phyloP scores from a whole-genome alignment of 1,140 invertebrate genomes.

The Listronotus bonariensis region DNA sequence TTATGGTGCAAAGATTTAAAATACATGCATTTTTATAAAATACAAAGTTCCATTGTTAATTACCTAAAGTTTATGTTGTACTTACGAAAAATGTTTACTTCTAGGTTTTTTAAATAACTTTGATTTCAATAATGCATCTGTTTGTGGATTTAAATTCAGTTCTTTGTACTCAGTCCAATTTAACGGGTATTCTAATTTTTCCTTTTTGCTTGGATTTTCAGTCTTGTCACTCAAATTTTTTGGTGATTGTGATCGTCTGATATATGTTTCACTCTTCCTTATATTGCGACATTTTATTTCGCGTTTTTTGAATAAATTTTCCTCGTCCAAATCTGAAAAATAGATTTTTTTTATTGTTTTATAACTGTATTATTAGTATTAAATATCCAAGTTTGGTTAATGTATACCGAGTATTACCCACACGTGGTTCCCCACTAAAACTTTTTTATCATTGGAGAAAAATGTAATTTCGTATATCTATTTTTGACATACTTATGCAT shows the following conservation, averaged over 20 bases:
- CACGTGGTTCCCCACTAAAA: too few relatives aligned
- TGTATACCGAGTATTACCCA: too few relatives aligned
- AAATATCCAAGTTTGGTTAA: too few relatives aligned
- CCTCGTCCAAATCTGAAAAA: slow-evolving; percentile 14
- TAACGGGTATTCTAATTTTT: slow-evolving; percentile 41
- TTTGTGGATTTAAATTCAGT: slow-evolving; percentile 28
- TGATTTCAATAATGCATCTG: slow-evolving; percentile 28
- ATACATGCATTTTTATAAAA: too few relatives aligned
- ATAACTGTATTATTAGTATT: too few relatives aligned
- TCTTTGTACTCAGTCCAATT: slow-evolving; percentile 48
- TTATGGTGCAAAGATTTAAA: too few relatives aligned
- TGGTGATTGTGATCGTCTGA: slow-evolving; percentile 18
- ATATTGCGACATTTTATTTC: slow-evolving; percentile 45
- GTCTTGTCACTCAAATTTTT: slow-evolving; percentile 21
- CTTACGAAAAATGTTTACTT: slow-evolving; percentile 25
- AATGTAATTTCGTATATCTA: too few relatives aligned
- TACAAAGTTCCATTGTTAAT: too few relatives aligned
- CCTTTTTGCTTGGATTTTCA: slow-evolving; percentile 17
- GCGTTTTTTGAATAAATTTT: slow-evolving; percentile 37
- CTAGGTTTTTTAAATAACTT: slow-evolving; percentile 28
- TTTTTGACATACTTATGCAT: too few relatives aligned
- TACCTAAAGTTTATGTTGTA: background rate
- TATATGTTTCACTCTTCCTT: slow-evolving; percentile 28
- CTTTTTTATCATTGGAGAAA: too few relatives aligned
- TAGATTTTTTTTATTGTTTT: too few relatives aligned